These are phyloP conservation scores for Thecophora atra DNA, from an alignment of 2,888 invertebrate species.

Conservation along the genomic window DNA sequence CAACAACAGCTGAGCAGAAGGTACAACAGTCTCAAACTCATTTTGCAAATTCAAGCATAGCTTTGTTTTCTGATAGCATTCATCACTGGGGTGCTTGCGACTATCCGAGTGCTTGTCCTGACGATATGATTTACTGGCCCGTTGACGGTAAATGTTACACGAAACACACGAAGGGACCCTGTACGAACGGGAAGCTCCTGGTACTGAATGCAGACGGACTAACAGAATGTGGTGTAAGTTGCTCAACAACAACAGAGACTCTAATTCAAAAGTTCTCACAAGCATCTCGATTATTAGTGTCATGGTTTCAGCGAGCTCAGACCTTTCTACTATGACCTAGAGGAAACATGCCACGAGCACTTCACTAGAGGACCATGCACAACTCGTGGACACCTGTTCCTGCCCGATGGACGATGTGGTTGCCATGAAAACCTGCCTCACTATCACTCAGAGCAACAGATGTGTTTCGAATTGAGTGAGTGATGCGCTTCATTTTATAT, in stretches of 20 bases:
- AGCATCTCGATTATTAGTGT: slow-evolving; percentile 65
- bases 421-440: slow-evolving; percentile 78
- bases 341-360: slow-evolving; percentile 81
- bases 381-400: slow-evolving; percentile 78
- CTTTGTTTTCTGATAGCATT: slow-evolving; percentile 42
- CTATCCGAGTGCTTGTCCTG: slow-evolving; percentile 72
- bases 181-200: slow-evolving; percentile 77
- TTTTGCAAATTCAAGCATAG: neutral
- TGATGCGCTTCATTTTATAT: neutral
- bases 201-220: slow-evolving; percentile 71
- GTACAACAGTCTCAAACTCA: slow-evolving; percentile 26
- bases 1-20: slow-evolving; percentile 35
- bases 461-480: slow-evolving; percentile 80
- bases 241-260: slow-evolving; percentile 38
- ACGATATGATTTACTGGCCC: slow-evolving; percentile 79
- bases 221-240: slow-evolving; percentile 72
- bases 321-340: slow-evolving; percentile 71
- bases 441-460: slow-evolving; percentile 74
- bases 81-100: slow-evolving; percentile 78
- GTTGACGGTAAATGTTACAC: slow-evolving; percentile 79
- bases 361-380: slow-evolving; percentile 84
- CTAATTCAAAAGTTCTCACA: slow-evolving; percentile 36
- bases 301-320: slow-evolving; percentile 67
- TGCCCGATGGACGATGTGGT: slow-evolving; percentile 78
- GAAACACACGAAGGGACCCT: slow-evolving; percentile 77